Conservation (phyloP, 37 sponge, comb jelly and placozoan species). For the Lycopodina hypogea region DNA sequence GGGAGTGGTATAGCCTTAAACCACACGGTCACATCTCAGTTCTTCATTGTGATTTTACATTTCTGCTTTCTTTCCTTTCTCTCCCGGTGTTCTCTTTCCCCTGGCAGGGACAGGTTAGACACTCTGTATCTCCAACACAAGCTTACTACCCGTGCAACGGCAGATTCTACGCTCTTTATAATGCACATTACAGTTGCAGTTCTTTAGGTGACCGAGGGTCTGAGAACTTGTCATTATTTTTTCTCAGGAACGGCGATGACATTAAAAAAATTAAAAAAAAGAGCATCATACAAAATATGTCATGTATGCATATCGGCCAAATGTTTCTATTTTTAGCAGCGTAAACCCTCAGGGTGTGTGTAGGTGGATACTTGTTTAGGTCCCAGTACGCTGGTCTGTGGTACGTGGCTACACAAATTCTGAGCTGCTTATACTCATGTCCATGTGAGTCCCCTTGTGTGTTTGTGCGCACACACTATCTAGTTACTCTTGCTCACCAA, state of each 20-base stretch:
- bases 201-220: not conserved
- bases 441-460: not conserved
- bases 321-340: slow-evolving; percentile 3
- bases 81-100: not conserved
- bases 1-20: too few species aligned
- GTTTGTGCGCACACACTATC: too few species aligned
- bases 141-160: not conserved
- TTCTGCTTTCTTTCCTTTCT: slow-evolving; percentile 15
- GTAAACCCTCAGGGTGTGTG: not conserved
- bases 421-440: slow-evolving; percentile 1
- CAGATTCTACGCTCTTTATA: not conserved
- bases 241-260: not conserved
- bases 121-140: not conserved
- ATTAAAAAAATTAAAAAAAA: too few species aligned
- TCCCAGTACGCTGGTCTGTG: slow-evolving; percentile 7
- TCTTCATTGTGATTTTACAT: not conserved
- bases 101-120: slow-evolving; percentile 7
- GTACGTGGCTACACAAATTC: not conserved
- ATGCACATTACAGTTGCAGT: slow-evolving; percentile 5
- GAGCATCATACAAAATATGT: not conserved
- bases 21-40: too few species aligned
- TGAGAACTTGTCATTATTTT: not conserved
- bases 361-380: slow-evolving; percentile 18
- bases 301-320: slow-evolving; percentile 2
- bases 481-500: too few species aligned